Base-by-base conservation (phyloP, 1,140 invertebrate species). In the Macrobrachium nipponense region DNA sequence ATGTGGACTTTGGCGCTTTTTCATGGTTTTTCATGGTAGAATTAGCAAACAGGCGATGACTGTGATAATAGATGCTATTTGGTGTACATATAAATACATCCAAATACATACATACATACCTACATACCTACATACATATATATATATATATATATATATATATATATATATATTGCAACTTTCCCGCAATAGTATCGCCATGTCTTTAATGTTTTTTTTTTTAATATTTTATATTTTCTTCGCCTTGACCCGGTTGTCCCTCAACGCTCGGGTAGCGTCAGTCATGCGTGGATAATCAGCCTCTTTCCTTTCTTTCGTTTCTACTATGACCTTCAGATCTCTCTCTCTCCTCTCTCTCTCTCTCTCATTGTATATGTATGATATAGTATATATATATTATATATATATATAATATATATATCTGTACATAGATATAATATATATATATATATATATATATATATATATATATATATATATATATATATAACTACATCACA, bases 391-490 rank as follows among this genome's bases (percentile, higher is more conserved):
- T n/a, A n/a, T n/a, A n/a, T n/a, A n/a, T n/a, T n/a, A 36, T 36
- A 36, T 36, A 36, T 36, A 36, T 36, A 36, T 36, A 36, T 36
- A 36, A 36, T 36, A 36, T 36, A 36, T 36, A 36, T 36, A 36
- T 36, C 1, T 36, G 4, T 36, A 36, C 4, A 36, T 36, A 36
- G 1, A 36, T 36, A 36, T 36, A 36, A 18, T 15, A 68, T 15
- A 3, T 18, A 68, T 18, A n/a, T 68, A 68, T 68, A 18, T 68
- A 68, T 68, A 27, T 68, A 68, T 68, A 12, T 18, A 68, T 68
- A n/a, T 68, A 68, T 68, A n/a, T n/a, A 68, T 68, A 68, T 68
- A 4, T 68, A 68, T n/a, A 7, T 68, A 68, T 68, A 7, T n/a
- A 68, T 68, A 68, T 68, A n/a, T n/a, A n/a, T 68, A 68, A 11